These are phyloP conservation scores for Aeoliscus strigatus DNA, from an alignment of 2,797 vertebrate species.

Conservation along the genomic window DNA sequence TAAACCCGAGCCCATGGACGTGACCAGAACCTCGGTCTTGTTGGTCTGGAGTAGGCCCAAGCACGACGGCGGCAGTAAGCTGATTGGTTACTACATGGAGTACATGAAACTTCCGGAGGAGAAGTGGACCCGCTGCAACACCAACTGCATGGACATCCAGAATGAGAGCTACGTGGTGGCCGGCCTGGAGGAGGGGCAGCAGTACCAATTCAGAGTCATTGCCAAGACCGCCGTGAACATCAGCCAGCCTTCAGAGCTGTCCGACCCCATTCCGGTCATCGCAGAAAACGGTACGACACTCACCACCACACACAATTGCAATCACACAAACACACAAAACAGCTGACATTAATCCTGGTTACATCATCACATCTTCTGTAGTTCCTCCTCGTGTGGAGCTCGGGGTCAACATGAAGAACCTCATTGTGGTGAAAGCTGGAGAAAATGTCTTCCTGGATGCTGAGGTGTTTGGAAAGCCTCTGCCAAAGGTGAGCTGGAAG, in stretches of 20 bases:
- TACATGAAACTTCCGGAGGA: constrained; percentile 87
- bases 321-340: background rate
- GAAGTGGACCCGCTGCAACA: constrained; percentile 91
- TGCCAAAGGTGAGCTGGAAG: constrained; percentile 90
- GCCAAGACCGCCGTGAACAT: constrained; percentile 90
- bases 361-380: constrained; percentile 34
- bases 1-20: constrained; percentile 95
- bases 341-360: background rate
- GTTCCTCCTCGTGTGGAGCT: constrained; percentile 94
- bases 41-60: constrained; percentile 91
- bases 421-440: constrained; percentile 92
- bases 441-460: constrained; percentile 88
- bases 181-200: constrained; percentile 87
- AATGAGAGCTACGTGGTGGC: constrained; percentile 85
- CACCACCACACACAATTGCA: background rate
- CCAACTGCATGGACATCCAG: constrained; percentile 87
- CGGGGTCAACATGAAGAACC: constrained; percentile 88
- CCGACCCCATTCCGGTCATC: constrained; percentile 87
- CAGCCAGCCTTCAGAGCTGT: constrained; percentile 90
- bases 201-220: constrained; percentile 92
- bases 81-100: constrained; percentile 93
- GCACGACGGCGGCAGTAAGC: constrained; percentile 94
- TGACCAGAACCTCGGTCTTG: constrained; percentile 85
- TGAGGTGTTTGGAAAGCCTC: constrained; percentile 91
- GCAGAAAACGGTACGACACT: constrained; percentile 86